Base-by-base conservation (phyloP, 1,140 invertebrate genomes). In the Drosophila auraria region DNA sequence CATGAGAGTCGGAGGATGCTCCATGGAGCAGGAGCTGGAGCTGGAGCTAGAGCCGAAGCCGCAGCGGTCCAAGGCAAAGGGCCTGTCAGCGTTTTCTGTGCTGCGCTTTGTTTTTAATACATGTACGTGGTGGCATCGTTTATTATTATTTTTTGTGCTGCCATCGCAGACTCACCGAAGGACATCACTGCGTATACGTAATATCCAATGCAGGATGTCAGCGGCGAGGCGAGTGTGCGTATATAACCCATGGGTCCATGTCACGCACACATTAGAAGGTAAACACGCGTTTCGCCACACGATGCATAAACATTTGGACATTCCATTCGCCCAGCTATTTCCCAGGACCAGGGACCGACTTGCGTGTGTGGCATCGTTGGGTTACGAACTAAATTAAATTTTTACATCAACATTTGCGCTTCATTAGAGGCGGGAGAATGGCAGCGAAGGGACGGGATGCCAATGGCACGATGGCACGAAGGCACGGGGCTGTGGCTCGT, bases 381-480 rank as follows among this genome's bases (percentile, higher is more conserved):
- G 76, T 69, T 83, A 78, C 80, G 81, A 87, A 89, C 84, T 89
- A 87, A 87, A 87, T 87, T 87, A 87, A 87, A 87, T 87, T 87
- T 87, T 89, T 87, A 87, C 86, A 89, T 83, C 84, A 87, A 84
- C 84, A 87, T 87, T 87, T 87, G 86, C 78, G 84, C 84, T 87
- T 87, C 84, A 87, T 89, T 89, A 87, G 84, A 79, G 73, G 58
- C 57, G 72, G 79, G 65, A 61, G 49, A 59, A 59, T 58, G 74
- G 49, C 56, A 53, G 49, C 44, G 38, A 60, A 15, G 40, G 47
- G 58, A 57, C 40, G 40, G 40, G 33, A 36, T 36, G 38, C 50
- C 5, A 27, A 11, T 47, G 8, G 8, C 23, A 30, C 33, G 33
- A n/a, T n/a, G 63, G 23, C 27, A 20, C 20, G 20, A 20, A 0